These are phyloP conservation scores for Agonopterix arenella DNA, from an alignment of 2,888 invertebrate genomes.

Conservation along the genomic window DNA sequence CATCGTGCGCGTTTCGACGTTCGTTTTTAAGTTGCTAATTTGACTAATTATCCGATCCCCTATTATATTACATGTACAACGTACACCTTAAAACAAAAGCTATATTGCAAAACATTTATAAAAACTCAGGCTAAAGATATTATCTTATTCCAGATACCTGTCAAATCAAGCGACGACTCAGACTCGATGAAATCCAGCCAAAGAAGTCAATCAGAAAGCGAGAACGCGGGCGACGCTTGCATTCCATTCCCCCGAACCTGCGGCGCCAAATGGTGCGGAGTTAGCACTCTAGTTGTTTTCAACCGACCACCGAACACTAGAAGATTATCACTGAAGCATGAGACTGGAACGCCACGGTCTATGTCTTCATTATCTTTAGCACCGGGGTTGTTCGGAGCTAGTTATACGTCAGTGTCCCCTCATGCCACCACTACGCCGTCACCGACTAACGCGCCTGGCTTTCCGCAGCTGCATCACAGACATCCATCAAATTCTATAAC, in stretches of 20 bases:
- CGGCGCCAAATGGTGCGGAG: constrained; percentile 94
- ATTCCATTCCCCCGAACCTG: constrained; percentile 97
- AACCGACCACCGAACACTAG: constrained; percentile 84
- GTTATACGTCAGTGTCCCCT: constrained; percentile 61
- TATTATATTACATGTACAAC: no score
- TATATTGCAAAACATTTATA: background rate
- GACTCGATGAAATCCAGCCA: constrained; percentile 69
- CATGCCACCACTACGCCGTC: constrained; percentile 71
- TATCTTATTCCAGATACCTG: constrained; percentile 57
- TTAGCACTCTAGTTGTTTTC: constrained; percentile 91
- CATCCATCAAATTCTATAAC: constrained; percentile 80
- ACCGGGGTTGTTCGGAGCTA: constrained; percentile 51
- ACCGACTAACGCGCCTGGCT: constrained; percentile 63
- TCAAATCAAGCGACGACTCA: constrained; percentile 72
- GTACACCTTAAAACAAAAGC: background rate
- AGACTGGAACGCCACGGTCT: constrained; percentile 83
- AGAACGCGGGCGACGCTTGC: constrained; percentile 82
- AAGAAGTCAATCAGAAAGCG: constrained; percentile 66
- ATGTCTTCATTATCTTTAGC: constrained; percentile 64
- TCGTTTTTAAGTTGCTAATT: no score
- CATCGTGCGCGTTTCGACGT: no score
- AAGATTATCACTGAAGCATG: constrained; percentile 80
- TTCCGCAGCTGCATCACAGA: constrained; percentile 69
- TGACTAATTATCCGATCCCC: no score
- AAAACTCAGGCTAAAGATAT: background rate